A percentile compares a stretch with the other conserved stretches of the same genome.
These are phyloP conservation scores for Syritta pipiens DNA, from an alignment of 2,888 invertebrate species.

Conservation along the genomic window DNA sequence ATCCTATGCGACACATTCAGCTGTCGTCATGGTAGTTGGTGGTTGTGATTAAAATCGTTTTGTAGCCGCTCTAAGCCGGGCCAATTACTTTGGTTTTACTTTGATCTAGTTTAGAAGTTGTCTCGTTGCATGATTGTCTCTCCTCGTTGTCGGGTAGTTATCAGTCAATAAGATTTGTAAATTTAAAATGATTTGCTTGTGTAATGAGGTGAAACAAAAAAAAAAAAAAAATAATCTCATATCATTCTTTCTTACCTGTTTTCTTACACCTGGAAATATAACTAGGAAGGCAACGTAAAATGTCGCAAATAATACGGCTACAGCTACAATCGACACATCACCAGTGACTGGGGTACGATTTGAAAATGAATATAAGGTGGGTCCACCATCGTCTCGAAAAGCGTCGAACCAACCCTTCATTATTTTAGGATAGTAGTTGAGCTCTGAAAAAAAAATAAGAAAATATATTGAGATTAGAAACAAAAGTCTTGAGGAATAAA, in stretches of 20 bases:
- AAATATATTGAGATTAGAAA: background rate
- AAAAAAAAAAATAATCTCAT: no score
- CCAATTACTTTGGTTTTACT: conserved; percentile 44
- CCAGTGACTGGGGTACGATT: conserved; percentile 97
- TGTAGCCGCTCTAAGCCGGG: conserved; percentile 29
- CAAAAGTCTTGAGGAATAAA: background rate
- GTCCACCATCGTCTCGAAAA: conserved; percentile 97
- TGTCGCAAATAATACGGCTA: conserved; percentile 92
- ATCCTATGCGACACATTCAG: no score
- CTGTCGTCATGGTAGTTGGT: no score
- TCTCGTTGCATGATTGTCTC: no score
- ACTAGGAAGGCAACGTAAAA: conserved; percentile 96
- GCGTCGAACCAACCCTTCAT: conserved; percentile 99
- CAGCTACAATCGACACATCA: conserved; percentile 92
- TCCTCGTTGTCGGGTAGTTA: conserved; percentile 10
- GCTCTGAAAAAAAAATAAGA: conserved; percentile 71
- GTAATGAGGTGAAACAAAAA: no score
- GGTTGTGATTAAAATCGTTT: conserved; percentile 29
- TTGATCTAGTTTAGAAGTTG: no score
- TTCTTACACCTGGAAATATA: conserved; percentile 96
- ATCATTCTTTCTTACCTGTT: conserved; percentile 87
- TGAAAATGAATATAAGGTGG: conserved; percentile 96
- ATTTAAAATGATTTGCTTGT: conserved; percentile 34
- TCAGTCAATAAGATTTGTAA: conserved; percentile 53
- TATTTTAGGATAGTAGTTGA: conserved; percentile 78